Evolutionary conservation across 2,888 invertebrate genomes (phyloP).

Genomic region (Furcula furcula): DNA sequence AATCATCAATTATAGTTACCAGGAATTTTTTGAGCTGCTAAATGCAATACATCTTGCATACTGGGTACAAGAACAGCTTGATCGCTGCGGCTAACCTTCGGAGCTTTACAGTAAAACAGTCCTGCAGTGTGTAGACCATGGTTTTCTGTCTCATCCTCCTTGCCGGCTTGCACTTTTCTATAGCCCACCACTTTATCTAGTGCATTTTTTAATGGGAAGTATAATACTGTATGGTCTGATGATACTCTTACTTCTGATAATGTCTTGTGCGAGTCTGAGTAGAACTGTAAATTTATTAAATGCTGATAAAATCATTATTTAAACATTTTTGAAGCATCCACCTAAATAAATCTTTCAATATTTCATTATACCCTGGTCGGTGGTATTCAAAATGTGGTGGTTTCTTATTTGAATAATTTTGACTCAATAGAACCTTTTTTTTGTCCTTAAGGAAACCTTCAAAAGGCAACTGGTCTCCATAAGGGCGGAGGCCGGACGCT

Average conservation of each 20-base stretch:
- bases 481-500: too few relatives aligned
- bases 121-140: slow-evolving; percentile 63
- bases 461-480: too few relatives aligned
- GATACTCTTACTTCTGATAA: slow-evolving; percentile 82
- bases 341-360: too few relatives aligned
- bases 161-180: slow-evolving; percentile 76
- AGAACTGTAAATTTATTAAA: slow-evolving; percentile 66
- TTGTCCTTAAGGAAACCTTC: too few relatives aligned
- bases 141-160: slow-evolving; percentile 57
- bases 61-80: slow-evolving; percentile 77
- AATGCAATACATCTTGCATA: slow-evolving; percentile 66
- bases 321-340: too few relatives aligned
- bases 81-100: slow-evolving; percentile 55
- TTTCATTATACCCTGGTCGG: too few relatives aligned
- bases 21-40: slow-evolving; percentile 71
- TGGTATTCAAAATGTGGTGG: too few relatives aligned
- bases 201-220: slow-evolving; percentile 85
- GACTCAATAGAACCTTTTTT: too few relatives aligned
- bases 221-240: slow-evolving; percentile 74
- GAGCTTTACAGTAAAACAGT: slow-evolving; percentile 58
- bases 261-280: slow-evolving; percentile 65
- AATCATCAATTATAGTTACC: slow-evolving; percentile 45
- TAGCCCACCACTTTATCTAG: slow-evolving; percentile 85
- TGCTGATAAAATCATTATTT: too few relatives aligned
- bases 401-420: too few relatives aligned